These are phyloP conservation scores for Lates calcarifer DNA, from an alignment of 2,113 vertebrate genomes.

Conservation along the genomic window DNA sequence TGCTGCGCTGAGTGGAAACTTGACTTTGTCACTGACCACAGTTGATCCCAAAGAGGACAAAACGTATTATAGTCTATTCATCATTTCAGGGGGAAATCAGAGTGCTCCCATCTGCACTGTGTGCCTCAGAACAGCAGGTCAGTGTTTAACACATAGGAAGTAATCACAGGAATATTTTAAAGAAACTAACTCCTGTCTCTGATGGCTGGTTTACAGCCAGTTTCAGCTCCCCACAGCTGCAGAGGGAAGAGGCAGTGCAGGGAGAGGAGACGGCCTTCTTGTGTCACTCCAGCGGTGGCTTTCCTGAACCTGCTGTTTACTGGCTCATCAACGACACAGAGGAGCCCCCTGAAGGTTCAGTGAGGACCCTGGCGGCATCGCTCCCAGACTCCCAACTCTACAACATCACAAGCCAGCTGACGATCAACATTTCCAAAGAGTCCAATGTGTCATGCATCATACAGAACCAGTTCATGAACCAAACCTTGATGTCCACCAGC, in stretches of 20 bases:
- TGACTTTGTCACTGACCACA: constrained; percentile 67
- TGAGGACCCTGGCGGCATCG: constrained; percentile 22
- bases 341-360: constrained; percentile 48
- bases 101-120: constrained; percentile 56
- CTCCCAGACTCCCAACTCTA: constrained; percentile 66
- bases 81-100: constrained; percentile 34
- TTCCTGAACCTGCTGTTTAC: constrained; percentile 69
- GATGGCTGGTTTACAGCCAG: constrained; percentile 55
- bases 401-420: constrained; percentile 76
- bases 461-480: constrained; percentile 65
- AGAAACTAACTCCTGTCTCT: neutral
- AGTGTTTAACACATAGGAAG: constrained; percentile 15
- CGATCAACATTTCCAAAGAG: constrained; percentile 56
- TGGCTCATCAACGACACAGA: constrained; percentile 76
- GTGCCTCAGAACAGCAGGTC: constrained; percentile 78
- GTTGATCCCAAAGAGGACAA: constrained; percentile 38
- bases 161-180: neutral
- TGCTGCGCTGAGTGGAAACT: constrained; percentile 58
- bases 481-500: constrained; percentile 57
- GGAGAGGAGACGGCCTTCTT: constrained; percentile 46
- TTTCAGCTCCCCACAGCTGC: constrained; percentile 71
- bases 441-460: constrained; percentile 68
- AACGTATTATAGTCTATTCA: constrained; percentile 55
- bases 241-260: neutral
- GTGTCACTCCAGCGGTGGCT: constrained; percentile 74